Conservation (phyloP, 2,113 vertebrate species). For the Erinaceus europaeus region DNA sequence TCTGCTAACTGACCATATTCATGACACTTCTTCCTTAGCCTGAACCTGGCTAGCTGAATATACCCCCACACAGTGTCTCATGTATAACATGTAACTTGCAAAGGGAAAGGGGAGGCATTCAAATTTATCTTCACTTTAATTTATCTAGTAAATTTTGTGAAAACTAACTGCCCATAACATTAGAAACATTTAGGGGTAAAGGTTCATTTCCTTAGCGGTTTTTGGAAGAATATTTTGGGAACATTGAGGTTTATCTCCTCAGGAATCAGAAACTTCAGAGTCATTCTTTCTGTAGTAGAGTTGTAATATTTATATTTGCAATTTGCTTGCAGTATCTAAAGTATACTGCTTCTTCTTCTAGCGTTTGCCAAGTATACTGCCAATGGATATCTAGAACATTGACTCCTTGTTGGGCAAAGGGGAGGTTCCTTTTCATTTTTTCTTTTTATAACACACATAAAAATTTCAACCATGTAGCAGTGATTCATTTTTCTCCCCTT, state of each 20-base stretch:
- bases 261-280: neutral
- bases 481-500: neutral
- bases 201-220: neutral
- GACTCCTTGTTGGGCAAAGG: neutral
- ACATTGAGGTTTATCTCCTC: neutral
- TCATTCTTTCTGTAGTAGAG: neutral
- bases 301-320: neutral
- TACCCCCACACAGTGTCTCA: neutral
- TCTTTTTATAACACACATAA: neutral
- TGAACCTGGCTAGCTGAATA: neutral
- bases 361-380: neutral
- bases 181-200: slow-evolving; percentile 1
- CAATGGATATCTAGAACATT: neutral
- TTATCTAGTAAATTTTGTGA: slow-evolving; percentile 39
- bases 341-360: no score
- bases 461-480: neutral
- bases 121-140: neutral
- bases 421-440: neutral
- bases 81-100: neutral
- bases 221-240: slow-evolving; percentile 18
- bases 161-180: neutral
- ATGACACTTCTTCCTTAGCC: neutral
- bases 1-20: neutral
- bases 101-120: neutral
- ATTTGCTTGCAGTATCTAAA: neutral